These are phyloP conservation scores for Ganaspis brasiliensis DNA, from an alignment of 2,888 invertebrate genomes.

Conservation along the genomic window DNA sequence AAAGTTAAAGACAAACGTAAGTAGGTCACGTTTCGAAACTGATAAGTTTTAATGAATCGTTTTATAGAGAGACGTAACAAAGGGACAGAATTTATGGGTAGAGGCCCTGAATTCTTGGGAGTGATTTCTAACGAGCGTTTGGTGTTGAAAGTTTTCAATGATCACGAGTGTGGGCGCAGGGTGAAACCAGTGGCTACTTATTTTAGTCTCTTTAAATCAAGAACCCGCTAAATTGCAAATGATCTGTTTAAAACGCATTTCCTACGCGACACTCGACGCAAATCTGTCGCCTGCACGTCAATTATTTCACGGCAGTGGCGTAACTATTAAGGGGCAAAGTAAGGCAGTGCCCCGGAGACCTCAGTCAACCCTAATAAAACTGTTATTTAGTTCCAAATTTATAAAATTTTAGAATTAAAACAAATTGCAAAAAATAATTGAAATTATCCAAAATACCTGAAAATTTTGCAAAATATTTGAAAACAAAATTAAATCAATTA, in stretches of 20 bases:
- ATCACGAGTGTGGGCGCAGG: constrained; percentile 7
- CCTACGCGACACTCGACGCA: neutral
- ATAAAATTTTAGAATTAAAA: no score
- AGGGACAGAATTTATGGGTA: constrained; percentile 12
- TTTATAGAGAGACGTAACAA: constrained; percentile 9
- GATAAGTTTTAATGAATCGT: neutral
- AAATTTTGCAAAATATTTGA: no score
- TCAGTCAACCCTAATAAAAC: no score
- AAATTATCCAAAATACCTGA: no score
- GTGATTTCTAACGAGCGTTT: constrained; percentile 4
- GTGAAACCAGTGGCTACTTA: constrained; percentile 10
- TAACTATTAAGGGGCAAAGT: no score
- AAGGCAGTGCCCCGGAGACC: no score
- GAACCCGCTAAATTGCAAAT: constrained; percentile 2
- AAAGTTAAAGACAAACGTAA: neutral
- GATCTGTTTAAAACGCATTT: neutral
- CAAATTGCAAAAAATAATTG: no score
- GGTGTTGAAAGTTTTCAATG: neutral
- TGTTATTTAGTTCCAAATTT: no score
- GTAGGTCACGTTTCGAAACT: neutral
- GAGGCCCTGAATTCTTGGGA: constrained; percentile 10
- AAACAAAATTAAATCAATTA: no score
- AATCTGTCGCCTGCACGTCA: neutral
- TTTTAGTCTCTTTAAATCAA: neutral
- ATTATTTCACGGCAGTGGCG: constrained; percentile 13